Evolutionary conservation across 2,888 invertebrate species (phyloP), one percentile per base, ranked within the genome.

Genomic region (Thumatha senex): DNA sequence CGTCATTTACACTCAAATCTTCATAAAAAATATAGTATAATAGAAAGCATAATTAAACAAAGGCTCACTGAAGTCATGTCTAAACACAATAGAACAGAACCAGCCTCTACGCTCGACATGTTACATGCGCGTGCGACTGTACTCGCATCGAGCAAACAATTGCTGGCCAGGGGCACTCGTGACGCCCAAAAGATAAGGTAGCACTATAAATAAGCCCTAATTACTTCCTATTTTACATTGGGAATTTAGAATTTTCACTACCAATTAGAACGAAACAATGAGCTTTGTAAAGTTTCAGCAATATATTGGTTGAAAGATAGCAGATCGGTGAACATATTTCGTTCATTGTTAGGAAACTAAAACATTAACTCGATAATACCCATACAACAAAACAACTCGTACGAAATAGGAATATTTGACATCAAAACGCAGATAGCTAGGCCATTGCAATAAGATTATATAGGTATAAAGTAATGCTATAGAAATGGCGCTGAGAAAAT

Each of bases 171-270:
- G 58, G 51, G 57, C 65, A 63, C 63, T 82, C 81, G 83, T 82
- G 83, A 75, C 75, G 73, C 72, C 72, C 63, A 56, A 72, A 43
- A 84, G 86, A 86, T 88, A 87, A 88, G 80, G 81, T 76, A 78
- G 78, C 76, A 68, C 82, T 71, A 86, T 86, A 86, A 85, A 86
- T 86, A 82, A 85, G 67, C 77, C 68, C 84, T 88, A 88, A 89
- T 89, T 87, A 86, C 86, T 83, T 79, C 78, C 80, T 82, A 82
- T 79, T 77, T 82, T 74, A 74, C 67, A 74, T 71, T 67, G 62
- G 58, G 72, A 72, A 69, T 64, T 39, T 67, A 61, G 72, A 70
- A 72, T 72, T 74, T 73, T 74, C 76, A 72, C 70, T 72, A 71
- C 76, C 74, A 79, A 79, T 79, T 78, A 78, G 71, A 67, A 51